Base-by-base conservation (phyloP, 2,797 vertebrate genomes). In the Catharus ustulatus region DNA sequence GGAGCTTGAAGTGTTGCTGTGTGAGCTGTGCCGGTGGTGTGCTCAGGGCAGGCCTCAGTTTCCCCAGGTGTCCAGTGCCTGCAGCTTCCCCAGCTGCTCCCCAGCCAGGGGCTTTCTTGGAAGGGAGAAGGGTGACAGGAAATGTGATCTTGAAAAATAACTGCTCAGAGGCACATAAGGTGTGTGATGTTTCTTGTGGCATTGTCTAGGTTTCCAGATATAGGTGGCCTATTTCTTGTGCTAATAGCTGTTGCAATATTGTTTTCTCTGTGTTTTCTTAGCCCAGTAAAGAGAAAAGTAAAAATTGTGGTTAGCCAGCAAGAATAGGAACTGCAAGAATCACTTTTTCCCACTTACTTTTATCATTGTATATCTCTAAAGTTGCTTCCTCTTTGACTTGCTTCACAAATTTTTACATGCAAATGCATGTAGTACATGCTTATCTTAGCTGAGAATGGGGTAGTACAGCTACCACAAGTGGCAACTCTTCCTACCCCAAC, bases 291-390 rank as follows among this genome's bases (percentile, higher is more conserved):
- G 58, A 54, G 23, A 52, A 83, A 75, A 77, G 24, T 48, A 87
- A 84, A 57, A 52, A 20, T 43, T 62, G 59, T 0, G 5, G 54
- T 84, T 93, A 71, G 26, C 57, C 62, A 85, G 30, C 40, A 77
- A 58, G 46, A 96, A 48, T 29, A 69, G 71, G 62, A 94, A 83
- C 62, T 87, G 11, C 23, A 11, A 15, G 59, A 92, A 79, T 93
- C 78, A 81, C 62, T 89, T 94, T 74, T 87, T 58, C 15, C 48
- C 48, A 48, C 75, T 92, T 88, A n/a, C 32, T 90, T 90, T 95
- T 92, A 87, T 90, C 67, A 18, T 42, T 77, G 17, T 42, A 68
- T 66, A 73, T 67, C 21, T n/a, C 34, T 38, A 1, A 51, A 42
- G 36, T 75, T 45, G 27, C 84, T 95, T 95, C 78, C 61, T 93